Evolutionary conservation across 2,888 invertebrate genomes (phyloP), one percentile per base, ranked within the genome.

Genomic region (Temnothorax ravouxi): DNA sequence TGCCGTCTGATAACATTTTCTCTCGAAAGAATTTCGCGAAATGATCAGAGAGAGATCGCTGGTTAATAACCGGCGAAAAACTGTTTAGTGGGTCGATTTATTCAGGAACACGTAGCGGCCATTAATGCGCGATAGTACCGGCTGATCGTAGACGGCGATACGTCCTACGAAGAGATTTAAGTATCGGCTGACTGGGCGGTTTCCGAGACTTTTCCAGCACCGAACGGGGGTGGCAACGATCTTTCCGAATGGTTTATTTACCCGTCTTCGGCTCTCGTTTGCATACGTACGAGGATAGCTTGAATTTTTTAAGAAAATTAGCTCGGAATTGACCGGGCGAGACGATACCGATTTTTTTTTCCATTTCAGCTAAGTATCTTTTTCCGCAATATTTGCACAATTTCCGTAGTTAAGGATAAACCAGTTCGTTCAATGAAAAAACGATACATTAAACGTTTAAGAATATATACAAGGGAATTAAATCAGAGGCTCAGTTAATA

Each of bases 31-130:
- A 82, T 38, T 52, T 9, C n/a, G 9, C 18, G 47, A 15, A 64
- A 41, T 75, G 64, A 66, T 82, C 75, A 50, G 47, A 47, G 56
- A 50, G 47, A 47, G 56, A 66, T 44, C 54, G 18, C 54, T 15
- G 71, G 59, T 79, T 67, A 75, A 79, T 74, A 67, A 79, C 54
- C 69, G 25, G 25, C 25, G 52, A 83, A 87, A 76, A 83, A 80
- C 54, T 61, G 50, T 80, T 69, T 69, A 82, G 83, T 56, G 54
- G 85, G 84, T 84, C 88, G 89, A 91, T 90, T 91, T 93, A 94
- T 94, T 94, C 93, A 88, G 88, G 91, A 91, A 93, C 94, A 94
- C 94, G 94, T 94, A 94, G 92, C 76, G 86, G 89, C 93, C 92
- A 93, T 94, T 94, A 94, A 89, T 86, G 89, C 88, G 87, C 90